These are phyloP conservation scores for Psittacula echo DNA, from an alignment of 2,797 vertebrate genomes.

Conservation along the genomic window DNA sequence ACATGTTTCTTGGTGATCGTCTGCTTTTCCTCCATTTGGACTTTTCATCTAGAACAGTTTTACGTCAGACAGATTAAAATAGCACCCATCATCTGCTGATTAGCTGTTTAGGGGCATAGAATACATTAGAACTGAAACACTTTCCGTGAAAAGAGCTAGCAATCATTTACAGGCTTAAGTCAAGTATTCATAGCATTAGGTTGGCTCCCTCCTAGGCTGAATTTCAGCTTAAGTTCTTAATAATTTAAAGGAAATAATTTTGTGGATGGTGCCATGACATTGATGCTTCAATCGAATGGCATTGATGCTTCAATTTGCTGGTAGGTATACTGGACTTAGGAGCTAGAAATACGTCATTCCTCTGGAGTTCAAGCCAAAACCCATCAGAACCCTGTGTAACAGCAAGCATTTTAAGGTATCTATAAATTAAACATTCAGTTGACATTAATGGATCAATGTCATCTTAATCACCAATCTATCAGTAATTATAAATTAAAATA, in stretches of 20 bases:
- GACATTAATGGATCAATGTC: slow-evolving; percentile 9
- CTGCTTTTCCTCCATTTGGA: background rate
- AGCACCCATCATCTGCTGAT: background rate
- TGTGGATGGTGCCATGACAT: background rate
- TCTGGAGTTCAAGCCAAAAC: background rate
- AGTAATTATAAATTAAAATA: slow-evolving; percentile 58
- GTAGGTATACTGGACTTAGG: background rate
- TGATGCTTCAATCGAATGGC: background rate
- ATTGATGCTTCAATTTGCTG: background rate
- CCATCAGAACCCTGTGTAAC: background rate
- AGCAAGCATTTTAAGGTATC: background rate
- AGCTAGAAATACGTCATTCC: background rate
- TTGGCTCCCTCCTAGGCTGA: background rate
- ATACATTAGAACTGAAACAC: background rate
- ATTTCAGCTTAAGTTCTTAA: slow-evolving; percentile 23
- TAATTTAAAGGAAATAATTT: background rate
- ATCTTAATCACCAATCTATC: slow-evolving; percentile 23
- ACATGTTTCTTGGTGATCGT: background rate
- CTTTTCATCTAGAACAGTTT: background rate
- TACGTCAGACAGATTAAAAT: background rate
- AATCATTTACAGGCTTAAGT: background rate
- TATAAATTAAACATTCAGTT: slow-evolving; percentile 25
- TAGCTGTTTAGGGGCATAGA: background rate
- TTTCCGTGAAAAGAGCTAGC: background rate
- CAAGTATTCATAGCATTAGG: background rate